Percentiles rank a stretch among this genome's conserved stretches.
Evolutionary conservation across 1,140 invertebrate species (phyloP).

Genomic region (Cephus cinctus): DNA sequence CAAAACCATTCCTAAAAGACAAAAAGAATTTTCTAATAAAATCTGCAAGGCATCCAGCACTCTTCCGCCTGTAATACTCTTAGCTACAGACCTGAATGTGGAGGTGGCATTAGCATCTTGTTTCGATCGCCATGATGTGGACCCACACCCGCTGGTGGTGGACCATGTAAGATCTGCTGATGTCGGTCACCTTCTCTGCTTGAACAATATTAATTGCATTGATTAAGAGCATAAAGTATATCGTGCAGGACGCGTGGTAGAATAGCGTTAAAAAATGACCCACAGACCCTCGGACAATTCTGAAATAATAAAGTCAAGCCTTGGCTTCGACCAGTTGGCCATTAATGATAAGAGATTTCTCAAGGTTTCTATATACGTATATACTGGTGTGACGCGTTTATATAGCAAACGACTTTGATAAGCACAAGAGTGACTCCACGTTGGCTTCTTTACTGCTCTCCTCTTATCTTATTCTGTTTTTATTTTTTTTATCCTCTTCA

Average conservation of each 20-base stretch:
- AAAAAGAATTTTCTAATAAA: slow-evolving; percentile 17
- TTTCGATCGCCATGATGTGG: slow-evolving; percentile 46
- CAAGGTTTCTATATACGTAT: no score
- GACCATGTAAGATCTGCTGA: slow-evolving; percentile 46
- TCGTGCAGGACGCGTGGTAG: no score
- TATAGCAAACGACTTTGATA: no score
- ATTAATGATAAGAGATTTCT: slow-evolving; percentile 25
- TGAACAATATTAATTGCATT: slow-evolving; percentile 51
- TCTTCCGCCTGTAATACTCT: slow-evolving; percentile 49
- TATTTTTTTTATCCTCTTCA: no score
- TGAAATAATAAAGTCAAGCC: slow-evolving; percentile 8
- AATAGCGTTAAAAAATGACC: background rate
- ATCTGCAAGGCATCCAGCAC: slow-evolving; percentile 42
- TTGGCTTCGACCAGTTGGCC: slow-evolving; percentile 19
- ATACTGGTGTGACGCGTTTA: no score
- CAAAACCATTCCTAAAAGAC: slow-evolving; percentile 1
- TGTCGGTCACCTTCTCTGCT: slow-evolving; percentile 54
- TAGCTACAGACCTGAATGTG: slow-evolving; percentile 57
- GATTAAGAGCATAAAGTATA: no score
- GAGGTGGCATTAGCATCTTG: slow-evolving; percentile 54
- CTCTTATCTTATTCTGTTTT: no score
- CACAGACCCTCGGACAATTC: slow-evolving; percentile 9
- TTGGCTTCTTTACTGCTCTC: no score
- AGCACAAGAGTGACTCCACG: no score
- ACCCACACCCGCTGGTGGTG: slow-evolving; percentile 37